These are phyloP conservation scores for Silvanus unidentatus DNA, from an alignment of 2,888 invertebrate genomes.

Conservation along the genomic window DNA sequence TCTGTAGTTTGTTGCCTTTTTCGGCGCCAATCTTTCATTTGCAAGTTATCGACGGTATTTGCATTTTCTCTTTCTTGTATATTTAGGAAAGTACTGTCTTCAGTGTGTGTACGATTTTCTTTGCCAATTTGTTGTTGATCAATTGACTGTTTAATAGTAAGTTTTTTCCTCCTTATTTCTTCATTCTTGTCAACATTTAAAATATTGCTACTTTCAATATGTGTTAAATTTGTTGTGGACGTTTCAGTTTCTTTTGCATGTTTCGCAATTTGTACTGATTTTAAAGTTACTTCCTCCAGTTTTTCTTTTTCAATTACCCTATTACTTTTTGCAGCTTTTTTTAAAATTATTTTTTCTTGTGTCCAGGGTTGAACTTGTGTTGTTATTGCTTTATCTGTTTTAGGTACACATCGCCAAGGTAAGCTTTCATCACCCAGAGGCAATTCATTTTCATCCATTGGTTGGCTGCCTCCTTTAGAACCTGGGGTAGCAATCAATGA, in stretches of 20 bases:
- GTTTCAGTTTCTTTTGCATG: slow-evolving; percentile 33
- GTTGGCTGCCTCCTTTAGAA: slow-evolving; percentile 34
- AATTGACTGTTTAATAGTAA: slow-evolving; percentile 1
- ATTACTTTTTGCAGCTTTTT: slow-evolving; percentile 41
- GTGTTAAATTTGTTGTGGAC: slow-evolving; percentile 5
- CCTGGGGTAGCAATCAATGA: slow-evolving; percentile 32
- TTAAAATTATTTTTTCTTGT: slow-evolving; percentile 57
- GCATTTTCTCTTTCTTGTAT: slow-evolving; percentile 28
- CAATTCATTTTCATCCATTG: slow-evolving; percentile 45
- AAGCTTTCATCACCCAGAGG: slow-evolving; percentile 52
- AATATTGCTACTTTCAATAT: slow-evolving; percentile 16
- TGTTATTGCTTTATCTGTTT: slow-evolving; percentile 21
- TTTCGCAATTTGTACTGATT: slow-evolving; percentile 12
- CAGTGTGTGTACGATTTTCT: slow-evolving; percentile 15
- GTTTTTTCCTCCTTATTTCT: slow-evolving; percentile 19
- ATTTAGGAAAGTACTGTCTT: slow-evolving; percentile 34
- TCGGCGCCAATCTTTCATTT: slow-evolving; percentile 24
- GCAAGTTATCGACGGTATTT: slow-evolving; percentile 18
- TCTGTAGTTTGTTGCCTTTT: slow-evolving; percentile 19
- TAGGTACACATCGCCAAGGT: slow-evolving; percentile 47
- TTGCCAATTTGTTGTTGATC: slow-evolving; percentile 11
- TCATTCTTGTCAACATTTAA: not conserved
- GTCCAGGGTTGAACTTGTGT: slow-evolving; percentile 54
- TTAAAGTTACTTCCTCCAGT: slow-evolving; percentile 23
- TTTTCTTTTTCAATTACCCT: slow-evolving; percentile 38